Conservation (phyloP, 2,888 invertebrate species). For the Drosophila monieri region DNA sequence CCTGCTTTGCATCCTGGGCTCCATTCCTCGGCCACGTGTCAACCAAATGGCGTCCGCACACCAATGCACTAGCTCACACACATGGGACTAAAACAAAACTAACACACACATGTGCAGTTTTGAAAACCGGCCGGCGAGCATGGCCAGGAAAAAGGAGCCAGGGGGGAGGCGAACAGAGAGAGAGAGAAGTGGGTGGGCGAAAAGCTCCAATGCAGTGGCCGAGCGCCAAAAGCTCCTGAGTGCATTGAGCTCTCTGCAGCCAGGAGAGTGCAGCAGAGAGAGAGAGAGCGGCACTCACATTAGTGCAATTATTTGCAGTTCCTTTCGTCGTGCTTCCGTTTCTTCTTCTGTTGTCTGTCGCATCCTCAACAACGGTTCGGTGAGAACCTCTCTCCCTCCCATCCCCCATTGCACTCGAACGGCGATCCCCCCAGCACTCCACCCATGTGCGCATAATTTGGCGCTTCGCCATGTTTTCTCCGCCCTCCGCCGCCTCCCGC, state of each 20-base stretch:
- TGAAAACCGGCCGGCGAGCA: conserved; percentile 71
- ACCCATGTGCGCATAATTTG: conserved; percentile 79
- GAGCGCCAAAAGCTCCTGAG: conserved; percentile 58
- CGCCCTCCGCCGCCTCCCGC: conserved; percentile 8
- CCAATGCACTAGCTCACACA: conserved; percentile 16
- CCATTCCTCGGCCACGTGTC: conserved; percentile 70
- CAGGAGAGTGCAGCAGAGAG: background rate
- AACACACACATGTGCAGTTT: conserved; percentile 27
- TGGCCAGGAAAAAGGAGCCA: conserved; percentile 46
- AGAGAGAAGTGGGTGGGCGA: conserved; percentile 14
- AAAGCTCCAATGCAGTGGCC: conserved; percentile 62
- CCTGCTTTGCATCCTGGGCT: conserved; percentile 45
- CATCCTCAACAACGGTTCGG: conserved; percentile 28
- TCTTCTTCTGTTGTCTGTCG: conserved; percentile 47
- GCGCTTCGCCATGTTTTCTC: conserved; percentile 80
- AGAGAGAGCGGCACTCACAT: conserved; percentile 37
- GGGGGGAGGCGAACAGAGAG: conserved; percentile 5
- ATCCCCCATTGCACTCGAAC: background rate
- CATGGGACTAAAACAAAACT: background rate
- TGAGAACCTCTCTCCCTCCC: too few species aligned
- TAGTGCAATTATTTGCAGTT: conserved; percentile 76
- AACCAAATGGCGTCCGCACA: conserved; percentile 73
- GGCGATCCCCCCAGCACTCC: conserved; percentile 19
- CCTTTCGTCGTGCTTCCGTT: conserved; percentile 71
- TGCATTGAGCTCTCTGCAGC: conserved; percentile 53